Conservation (phyloP, 2,797 vertebrate species). For the Microchirus variegatus region DNA sequence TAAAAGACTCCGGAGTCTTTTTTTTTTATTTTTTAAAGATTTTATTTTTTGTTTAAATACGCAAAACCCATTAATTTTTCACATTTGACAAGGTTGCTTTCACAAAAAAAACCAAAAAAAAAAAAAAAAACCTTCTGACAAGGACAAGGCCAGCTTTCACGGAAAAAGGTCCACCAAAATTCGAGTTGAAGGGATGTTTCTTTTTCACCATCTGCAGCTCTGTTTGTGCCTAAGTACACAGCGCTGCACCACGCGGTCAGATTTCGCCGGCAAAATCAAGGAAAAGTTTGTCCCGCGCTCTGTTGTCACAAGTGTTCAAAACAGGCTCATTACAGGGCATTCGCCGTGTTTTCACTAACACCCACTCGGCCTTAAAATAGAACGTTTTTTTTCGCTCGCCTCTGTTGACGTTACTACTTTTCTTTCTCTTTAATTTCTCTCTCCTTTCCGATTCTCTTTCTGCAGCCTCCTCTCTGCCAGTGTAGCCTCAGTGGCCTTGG, state of each 20-base stretch:
- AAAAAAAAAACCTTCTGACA: conserved; percentile 40
- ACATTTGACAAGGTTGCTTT: conserved; percentile 50
- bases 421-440: conserved; percentile 64
- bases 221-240: conserved; percentile 56
- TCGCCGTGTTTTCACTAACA: conserved; percentile 70
- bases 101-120: conserved; percentile 20
- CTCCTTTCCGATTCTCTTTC: conserved; percentile 60
- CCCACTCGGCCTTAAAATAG: conserved; percentile 71
- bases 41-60: neutral
- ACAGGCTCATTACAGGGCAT: conserved; percentile 44
- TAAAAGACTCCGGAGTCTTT: conserved; percentile 21
- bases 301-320: conserved; percentile 50
- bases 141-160: conserved; percentile 49
- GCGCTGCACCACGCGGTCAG: neutral
- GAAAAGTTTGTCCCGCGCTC: conserved; percentile 46
- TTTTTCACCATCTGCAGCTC: conserved; percentile 37
- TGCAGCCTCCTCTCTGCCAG: conserved; percentile 54
- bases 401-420: conserved; percentile 66
- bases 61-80: conserved; percentile 56
- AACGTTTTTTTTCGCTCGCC: conserved; percentile 51
- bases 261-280: conserved; percentile 37
- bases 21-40: too few species aligned
- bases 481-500: conserved; percentile 72
- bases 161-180: conserved; percentile 42
- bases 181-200: conserved; percentile 34